Conservation (phyloP, 2,113 vertebrate species). For the Sinosuthora webbiana region DNA sequence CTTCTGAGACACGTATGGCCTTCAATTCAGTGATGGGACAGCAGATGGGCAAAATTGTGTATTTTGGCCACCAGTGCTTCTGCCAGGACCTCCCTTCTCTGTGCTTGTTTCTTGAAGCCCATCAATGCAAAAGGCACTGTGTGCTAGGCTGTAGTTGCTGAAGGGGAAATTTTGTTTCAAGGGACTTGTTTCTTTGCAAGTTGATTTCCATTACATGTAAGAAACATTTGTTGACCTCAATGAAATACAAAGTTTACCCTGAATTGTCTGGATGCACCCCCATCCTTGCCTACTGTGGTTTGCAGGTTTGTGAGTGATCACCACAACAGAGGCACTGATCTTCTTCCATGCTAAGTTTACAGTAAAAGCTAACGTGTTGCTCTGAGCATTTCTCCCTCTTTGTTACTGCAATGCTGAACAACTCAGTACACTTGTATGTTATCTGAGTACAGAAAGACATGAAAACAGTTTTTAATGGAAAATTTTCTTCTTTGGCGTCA, state of each 20-base stretch:
- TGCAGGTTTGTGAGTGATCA: not conserved
- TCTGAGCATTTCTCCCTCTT: not conserved
- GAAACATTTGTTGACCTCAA: not conserved
- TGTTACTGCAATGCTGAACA: not conserved
- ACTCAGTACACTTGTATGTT: not conserved
- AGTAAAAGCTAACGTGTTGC: not conserved
- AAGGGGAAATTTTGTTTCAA: conserved; percentile 21
- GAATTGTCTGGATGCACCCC: not conserved
- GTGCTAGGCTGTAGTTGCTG: not conserved
- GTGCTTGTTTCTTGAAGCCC: not conserved
- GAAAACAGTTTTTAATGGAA: not conserved
- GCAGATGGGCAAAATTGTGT: not conserved
- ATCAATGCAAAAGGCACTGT: not conserved
- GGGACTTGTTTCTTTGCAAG: conserved; percentile 1
- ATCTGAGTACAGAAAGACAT: not conserved
- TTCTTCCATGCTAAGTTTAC: not conserved
- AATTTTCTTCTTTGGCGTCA: fast-evolving
- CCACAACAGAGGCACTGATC: not conserved
- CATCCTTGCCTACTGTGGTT: not conserved
- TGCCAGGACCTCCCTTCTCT: not conserved
- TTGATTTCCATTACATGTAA: not conserved
- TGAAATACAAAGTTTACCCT: not conserved
- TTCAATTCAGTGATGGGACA: not conserved
- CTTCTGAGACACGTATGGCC: not conserved
- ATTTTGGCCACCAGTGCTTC: not conserved